Evolutionary conservation across 2,888 invertebrate genomes (phyloP).

Genomic region (Nomada fabriciana): DNA sequence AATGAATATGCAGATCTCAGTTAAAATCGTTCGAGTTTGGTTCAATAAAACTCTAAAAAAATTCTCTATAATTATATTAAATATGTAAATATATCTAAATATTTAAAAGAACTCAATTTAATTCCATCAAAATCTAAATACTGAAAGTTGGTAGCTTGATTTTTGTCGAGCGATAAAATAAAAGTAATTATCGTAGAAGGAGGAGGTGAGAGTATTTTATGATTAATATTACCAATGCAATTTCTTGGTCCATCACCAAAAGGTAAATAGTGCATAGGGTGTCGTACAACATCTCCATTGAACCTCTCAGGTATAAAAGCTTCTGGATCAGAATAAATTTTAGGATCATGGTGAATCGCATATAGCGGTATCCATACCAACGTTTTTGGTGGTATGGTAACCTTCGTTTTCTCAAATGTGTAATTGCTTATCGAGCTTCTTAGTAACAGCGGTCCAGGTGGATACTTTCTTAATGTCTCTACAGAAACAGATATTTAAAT

Average conservation of each 20-base stretch:
- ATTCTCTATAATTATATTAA: no score
- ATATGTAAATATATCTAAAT: no score
- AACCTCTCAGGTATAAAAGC: conserved; percentile 78
- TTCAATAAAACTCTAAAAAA: no score
- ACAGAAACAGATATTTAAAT: not conserved
- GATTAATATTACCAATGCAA: conserved; percentile 75
- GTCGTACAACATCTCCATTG: conserved; percentile 68
- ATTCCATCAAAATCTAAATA: no score
- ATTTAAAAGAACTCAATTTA: no score
- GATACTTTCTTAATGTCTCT: conserved; percentile 85
- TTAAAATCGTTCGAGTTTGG: not conserved
- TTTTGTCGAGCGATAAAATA: not conserved
- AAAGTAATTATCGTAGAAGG: no score
- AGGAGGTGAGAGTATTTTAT: no score
- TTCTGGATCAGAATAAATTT: conserved; percentile 76
- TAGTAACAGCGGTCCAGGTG: conserved; percentile 80
- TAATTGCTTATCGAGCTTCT: conserved; percentile 74
- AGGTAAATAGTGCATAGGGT: conserved; percentile 74
- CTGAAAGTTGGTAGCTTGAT: not conserved
- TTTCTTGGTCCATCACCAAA: conserved; percentile 81
- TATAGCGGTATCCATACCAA: conserved; percentile 71
- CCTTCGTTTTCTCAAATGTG: conserved; percentile 69
- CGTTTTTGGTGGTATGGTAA: conserved; percentile 70
- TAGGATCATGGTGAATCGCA: conserved; percentile 72
- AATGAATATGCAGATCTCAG: not conserved